Conservation (phyloP, 2,113 vertebrate genomes). For the Typhlomys cinereus region DNA sequence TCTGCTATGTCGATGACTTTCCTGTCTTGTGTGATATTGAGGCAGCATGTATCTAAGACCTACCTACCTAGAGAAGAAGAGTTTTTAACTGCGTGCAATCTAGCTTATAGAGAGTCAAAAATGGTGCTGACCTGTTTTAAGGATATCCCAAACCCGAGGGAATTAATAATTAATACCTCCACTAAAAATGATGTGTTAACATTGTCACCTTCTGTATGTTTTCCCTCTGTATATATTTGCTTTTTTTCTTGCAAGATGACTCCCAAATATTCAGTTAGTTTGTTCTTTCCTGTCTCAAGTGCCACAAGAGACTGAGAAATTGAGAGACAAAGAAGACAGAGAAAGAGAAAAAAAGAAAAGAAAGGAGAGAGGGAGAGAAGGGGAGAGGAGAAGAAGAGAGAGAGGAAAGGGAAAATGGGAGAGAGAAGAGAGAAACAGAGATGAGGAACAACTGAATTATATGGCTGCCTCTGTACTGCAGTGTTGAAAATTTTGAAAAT, state of each 20-base stretch:
- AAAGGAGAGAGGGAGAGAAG: too few species aligned
- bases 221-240: neutral
- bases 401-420: too few species aligned
- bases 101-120: slow-evolving; percentile 32
- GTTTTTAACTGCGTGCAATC: slow-evolving; percentile 27
- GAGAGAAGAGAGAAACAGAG: too few species aligned
- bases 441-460: neutral
- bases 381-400: too few species aligned
- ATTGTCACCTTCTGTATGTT: slow-evolving; percentile 15
- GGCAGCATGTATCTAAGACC: neutral
- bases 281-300: slow-evolving; percentile 22
- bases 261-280: slow-evolving; percentile 19
- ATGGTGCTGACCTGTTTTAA: slow-evolving; percentile 43
- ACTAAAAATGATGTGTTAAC: slow-evolving; percentile 35
- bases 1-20: neutral
- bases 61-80: neutral
- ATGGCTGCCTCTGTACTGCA: slow-evolving; percentile 43
- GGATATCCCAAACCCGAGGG: neutral
- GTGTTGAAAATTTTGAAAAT: slow-evolving; percentile 62
- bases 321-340: too few species aligned
- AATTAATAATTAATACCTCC: slow-evolving; percentile 54
- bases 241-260: slow-evolving; percentile 45
- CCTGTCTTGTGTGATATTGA: slow-evolving; percentile 8
- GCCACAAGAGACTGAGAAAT: slow-evolving; percentile 28
- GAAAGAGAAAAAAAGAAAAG: too few species aligned